Percentiles rank a stretch among this genome's conserved stretches.
phyloP scores from a whole-genome alignment of 2,888 invertebrate genomes.

The Tupiocoris notatus region DNA sequence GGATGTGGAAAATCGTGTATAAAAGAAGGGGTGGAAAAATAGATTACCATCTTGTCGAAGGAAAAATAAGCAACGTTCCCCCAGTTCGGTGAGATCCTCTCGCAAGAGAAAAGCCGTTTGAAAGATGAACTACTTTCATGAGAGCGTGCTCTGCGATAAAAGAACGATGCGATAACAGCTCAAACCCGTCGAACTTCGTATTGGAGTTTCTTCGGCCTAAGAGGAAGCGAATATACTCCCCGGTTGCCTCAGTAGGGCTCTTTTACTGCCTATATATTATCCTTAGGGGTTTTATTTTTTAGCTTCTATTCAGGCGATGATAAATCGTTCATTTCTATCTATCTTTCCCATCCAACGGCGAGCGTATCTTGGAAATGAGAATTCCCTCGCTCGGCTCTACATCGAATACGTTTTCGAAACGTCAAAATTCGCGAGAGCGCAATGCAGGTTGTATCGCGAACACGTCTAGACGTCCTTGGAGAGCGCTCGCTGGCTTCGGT shows the following conservation, averaged over 20 bases:
- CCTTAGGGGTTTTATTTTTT: background rate
- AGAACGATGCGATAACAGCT: background rate
- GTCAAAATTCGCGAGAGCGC: background rate
- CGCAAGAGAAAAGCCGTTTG: background rate
- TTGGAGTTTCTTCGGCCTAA: too few species aligned
- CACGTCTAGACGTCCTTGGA: background rate
- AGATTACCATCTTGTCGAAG: background rate
- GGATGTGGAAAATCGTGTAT: background rate
- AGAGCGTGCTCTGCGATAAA: background rate
- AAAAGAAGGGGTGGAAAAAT: background rate
- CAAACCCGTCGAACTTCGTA: background rate
- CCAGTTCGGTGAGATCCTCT: background rate
- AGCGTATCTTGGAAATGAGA: background rate
- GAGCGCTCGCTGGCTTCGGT: too few species aligned
- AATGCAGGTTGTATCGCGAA: background rate
- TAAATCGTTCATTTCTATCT: background rate
- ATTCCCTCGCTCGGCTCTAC: background rate
- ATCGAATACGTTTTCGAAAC: background rate
- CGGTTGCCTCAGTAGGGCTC: background rate
- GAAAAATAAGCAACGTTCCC: background rate
- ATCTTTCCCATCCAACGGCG: background rate
- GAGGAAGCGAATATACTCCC: background rate
- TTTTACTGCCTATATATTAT: background rate
- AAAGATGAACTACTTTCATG: background rate
- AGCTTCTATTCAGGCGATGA: too few species aligned